Base-by-base conservation (phyloP, 2,888 invertebrate genomes). In the Xylota segnis region DNA sequence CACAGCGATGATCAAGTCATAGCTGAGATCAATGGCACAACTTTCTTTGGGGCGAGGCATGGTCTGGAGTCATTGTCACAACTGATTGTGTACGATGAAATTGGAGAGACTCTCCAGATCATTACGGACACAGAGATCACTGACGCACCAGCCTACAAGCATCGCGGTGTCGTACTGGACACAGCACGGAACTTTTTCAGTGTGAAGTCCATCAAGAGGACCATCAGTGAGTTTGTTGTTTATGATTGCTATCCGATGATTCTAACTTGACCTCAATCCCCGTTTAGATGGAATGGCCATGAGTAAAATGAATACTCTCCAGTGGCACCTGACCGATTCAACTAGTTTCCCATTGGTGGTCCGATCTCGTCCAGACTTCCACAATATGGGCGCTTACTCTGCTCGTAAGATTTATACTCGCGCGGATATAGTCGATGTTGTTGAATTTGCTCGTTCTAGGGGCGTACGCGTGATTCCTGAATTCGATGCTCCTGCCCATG, bases 271-370 rank as follows among this genome's bases (percentile, higher is more conserved):
- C 10, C 12, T 45, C 9, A 16, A 5, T n/a, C 37, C 14, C 6
- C n/a, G 5, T 63, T 23, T 23, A 94, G 97, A 97, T 88, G 97
- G 94, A 0, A 97, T 98, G 97, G 95, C 96, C 0, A 94, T 95
- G 89, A 96, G 96, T 50, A 98, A 98, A 91, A 90, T 98, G 89
- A 98, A 98, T 90, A 96, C 96, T 0, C 96, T 98, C 93, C 98
- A 98, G 90, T 98, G 98, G 98, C 96, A 96, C 89, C 95, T 97
- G 66, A 96, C 96, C 0, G 98, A 98, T 91, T 96, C 96, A 50
- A 97, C 98, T 87, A 97, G 97, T 88, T 98, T 98, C 91, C 98
- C 98, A 0, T 96, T 96, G 89, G 95, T 95, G 70, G 95, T 96
- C 0, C 93, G 93, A 88, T 94, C 94, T 16, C 93, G 93, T 88